A percentile compares a stretch with the other conserved stretches of the same genome.
These are phyloP conservation scores for Probaryconus sp. DNA, from an alignment of 1,140 invertebrate genomes.

Conservation along the genomic window DNA sequence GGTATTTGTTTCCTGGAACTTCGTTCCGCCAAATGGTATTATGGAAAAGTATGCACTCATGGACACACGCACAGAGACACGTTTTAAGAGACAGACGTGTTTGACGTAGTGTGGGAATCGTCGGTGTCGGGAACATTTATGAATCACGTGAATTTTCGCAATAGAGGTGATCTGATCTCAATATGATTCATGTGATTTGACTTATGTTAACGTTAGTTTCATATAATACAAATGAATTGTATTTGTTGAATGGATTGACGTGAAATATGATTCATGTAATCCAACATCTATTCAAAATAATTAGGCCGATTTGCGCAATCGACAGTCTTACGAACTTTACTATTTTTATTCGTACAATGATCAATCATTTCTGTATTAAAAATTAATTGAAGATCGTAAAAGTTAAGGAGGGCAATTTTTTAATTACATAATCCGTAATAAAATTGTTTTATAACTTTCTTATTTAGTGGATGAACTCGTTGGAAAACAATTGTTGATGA, in stretches of 20 bases:
- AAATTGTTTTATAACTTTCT: constrained; percentile 22
- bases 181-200: constrained; percentile 49
- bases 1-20: constrained; percentile 14
- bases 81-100: neutral
- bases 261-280: constrained; percentile 19
- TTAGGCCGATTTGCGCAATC: too few species aligned
- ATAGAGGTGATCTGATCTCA: constrained; percentile 30
- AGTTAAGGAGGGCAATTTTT: too few species aligned
- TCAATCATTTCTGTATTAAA: too few species aligned
- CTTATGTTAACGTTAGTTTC: constrained; percentile 42
- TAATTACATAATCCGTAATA: constrained; percentile 12
- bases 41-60: too few species aligned
- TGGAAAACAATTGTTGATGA: constrained; percentile 10
- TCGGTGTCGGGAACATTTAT: constrained; percentile 31
- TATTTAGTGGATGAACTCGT: constrained; percentile 6
- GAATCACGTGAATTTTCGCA: constrained; percentile 46
- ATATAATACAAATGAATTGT: constrained; percentile 46
- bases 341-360: too few species aligned
- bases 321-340: too few species aligned
- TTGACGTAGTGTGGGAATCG: constrained; percentile 31
- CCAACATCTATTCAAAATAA: too few species aligned
- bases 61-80: too few species aligned
- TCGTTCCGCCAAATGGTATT: constrained; percentile 10
- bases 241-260: constrained; percentile 31
- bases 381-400: too few species aligned